Base-by-base conservation (phyloP, 1,140 invertebrate species). In the Aphis craccivora region DNA sequence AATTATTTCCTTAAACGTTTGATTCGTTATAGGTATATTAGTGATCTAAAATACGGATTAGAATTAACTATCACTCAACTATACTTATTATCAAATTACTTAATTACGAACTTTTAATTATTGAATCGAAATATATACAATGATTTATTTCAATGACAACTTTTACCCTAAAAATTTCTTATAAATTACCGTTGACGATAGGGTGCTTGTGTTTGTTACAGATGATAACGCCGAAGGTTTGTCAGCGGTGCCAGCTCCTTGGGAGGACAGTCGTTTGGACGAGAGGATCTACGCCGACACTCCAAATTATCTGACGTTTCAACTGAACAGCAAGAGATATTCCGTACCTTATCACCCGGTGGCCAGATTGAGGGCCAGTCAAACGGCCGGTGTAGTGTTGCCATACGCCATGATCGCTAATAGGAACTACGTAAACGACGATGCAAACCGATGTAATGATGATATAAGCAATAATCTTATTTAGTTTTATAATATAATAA, bases 391-490 rank as follows among this genome's bases (percentile, higher is more conserved):
- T 5, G 91, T 86, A 6, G 91, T 93, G 35, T 35, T 93, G 0
- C 91, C 91, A n/a, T 93, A 86, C 76, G 91, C 48, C 9, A 93
- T 93, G 91, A 93, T 93, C 48, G 48, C 90, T n/a, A 91, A 93
- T 48, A 45, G 91, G 14, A 83, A 93, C 45, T 93, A 93, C 35
- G 35, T 84, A 81, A 93, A 93, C 48, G 91, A 86, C 45, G 91
- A 93, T 8, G 91, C 35, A 53, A 93, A 84, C 81, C 67, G 91
- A 84, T 51, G 91, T 93, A 93, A 93, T 53, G 35, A 89, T 22
- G 35, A 89, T 22, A 30, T 67, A 67, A 60, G 55, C 11, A 60
- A 51, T 2, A 51, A 51, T 51, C 14, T 14, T 51, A 51, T 18
- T 51, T 51, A 51, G 14, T 51, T 51, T 51, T 51, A 51, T 51